Evolutionary conservation across 2,888 invertebrate genomes (phyloP), one percentile per base, ranked within the genome.

Genomic region (Chrysolina oricalcia): DNA sequence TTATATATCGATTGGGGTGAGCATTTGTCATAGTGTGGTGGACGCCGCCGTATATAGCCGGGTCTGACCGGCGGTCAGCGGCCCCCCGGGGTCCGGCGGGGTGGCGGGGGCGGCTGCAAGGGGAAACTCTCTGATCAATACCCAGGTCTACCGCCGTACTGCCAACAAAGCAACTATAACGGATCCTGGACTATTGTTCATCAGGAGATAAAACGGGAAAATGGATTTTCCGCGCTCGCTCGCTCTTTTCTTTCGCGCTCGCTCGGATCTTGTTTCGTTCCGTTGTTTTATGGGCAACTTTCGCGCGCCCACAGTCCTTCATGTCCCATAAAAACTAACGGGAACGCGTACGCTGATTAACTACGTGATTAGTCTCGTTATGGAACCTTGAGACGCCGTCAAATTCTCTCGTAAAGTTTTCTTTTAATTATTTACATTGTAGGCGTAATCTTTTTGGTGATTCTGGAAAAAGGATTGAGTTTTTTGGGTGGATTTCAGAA

Each of bases 121-220:
- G 84, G 85, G 85, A 82, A 83, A 78, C 79, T 81, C 86, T 85
- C 89, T 89, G 89, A 89, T 89, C 89, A 89, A 89, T 89, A 89
- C 88, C 87, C 88, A 88, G 88, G 89, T 88, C 88, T 88, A 88
- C 88, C 89, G 87, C 88, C 88, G 87, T 88, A 88, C 88, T 89
- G 89, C 88, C 88, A 88, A 89, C 89, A 89, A 89, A 89, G 89
- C 89, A 89, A 89, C 89, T 89, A 89, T 88, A 89, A 88, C 88
- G 88, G 88, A 89, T 88, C 87, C 89, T 88, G 87, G 87, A 87
- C 88, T 88, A 89, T 89, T 89, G 89, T 89, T 89, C 89, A 89
- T 89, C 88, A 87, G 86, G 86, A 88, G 88, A 89, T 89, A 88
- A 88, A 88, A 89, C 88, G 89, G 87, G 89, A 88, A 88, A 87